Evolutionary conservation across 1,140 invertebrate species (phyloP).

Genomic region (Drosophila fuyamai): DNA sequence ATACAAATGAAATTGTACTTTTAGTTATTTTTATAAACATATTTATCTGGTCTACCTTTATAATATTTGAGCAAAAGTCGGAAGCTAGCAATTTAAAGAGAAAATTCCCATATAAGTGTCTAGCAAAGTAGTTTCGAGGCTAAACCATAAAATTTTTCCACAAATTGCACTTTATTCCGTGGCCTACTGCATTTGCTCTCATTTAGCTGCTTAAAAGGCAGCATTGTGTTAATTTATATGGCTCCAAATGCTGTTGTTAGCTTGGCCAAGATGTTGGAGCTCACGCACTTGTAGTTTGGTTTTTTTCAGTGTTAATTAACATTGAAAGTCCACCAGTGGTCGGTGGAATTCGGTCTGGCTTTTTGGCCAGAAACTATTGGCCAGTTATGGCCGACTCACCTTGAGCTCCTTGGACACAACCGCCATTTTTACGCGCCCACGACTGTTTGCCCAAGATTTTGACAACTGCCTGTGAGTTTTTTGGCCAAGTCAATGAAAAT

Average conservation of each 20-base stretch:
- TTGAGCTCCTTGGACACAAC: constrained; percentile 54
- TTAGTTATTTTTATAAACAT: too few species aligned
- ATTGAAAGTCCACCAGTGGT: constrained; percentile 57
- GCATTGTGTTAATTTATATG: constrained; percentile 31
- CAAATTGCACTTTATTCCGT: constrained; percentile 30
- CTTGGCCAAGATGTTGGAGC: constrained; percentile 10
- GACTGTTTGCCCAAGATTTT: constrained; percentile 67
- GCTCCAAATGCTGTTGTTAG: constrained; percentile 34
- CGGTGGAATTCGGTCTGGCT: constrained; percentile 25
- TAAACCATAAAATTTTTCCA: constrained; percentile 6
- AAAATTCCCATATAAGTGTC: constrained; percentile 33
- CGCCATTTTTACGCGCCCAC: constrained; percentile 19
- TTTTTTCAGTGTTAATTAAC: constrained; percentile 62
- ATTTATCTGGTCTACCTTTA: too few species aligned
- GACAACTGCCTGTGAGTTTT: constrained; percentile 66
- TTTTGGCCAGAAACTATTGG: constrained; percentile 45
- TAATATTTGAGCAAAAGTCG: background rate
- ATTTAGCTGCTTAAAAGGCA: constrained; percentile 27
- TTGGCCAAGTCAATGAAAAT: constrained; percentile 68
- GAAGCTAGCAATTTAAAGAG: constrained; percentile 15
- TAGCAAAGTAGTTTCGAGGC: constrained; percentile 26
- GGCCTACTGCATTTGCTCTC: constrained; percentile 26
- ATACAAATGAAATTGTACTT: constrained; percentile 2
- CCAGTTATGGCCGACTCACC: constrained; percentile 42
- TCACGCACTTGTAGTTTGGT: constrained; percentile 30